These are phyloP conservation scores for Melinaea marsaeus DNA, from an alignment of 2,888 invertebrate species.

Conservation along the genomic window DNA sequence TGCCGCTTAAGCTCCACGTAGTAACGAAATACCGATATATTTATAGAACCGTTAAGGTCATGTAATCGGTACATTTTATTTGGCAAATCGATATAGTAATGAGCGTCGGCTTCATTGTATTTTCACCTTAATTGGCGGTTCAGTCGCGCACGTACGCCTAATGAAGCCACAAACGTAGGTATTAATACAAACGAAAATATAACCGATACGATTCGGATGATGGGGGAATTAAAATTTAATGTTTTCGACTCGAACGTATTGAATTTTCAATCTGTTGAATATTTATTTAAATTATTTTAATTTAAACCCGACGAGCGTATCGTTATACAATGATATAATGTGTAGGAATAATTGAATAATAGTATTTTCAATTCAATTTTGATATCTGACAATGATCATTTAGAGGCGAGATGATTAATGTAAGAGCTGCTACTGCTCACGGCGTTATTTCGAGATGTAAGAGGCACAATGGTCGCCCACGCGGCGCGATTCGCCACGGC, in stretches of 20 bases:
- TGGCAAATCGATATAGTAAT: constrained; percentile 35
- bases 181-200: constrained; percentile 33
- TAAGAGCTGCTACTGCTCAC: constrained; percentile 57
- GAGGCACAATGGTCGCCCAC: constrained; percentile 63
- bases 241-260: constrained; percentile 18
- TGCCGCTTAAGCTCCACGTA: constrained; percentile 27
- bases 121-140: constrained; percentile 38
- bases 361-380: constrained; percentile 32
- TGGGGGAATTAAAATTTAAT: constrained; percentile 24
- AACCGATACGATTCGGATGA: constrained; percentile 25
- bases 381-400: constrained; percentile 40
- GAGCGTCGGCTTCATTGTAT: constrained; percentile 33
- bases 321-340: constrained; percentile 21
- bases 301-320: constrained; percentile 6
- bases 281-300: constrained; percentile 9
- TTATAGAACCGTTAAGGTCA: constrained; percentile 26
- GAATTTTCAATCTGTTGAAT: constrained; percentile 6
- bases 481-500: constrained; percentile 52
- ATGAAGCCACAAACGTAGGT: constrained; percentile 32
- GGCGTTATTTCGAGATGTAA: constrained; percentile 63
- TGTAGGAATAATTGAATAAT: constrained; percentile 35
- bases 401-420: constrained; percentile 58
- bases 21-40: constrained; percentile 6
- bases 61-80: constrained; percentile 33
- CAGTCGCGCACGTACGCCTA: constrained; percentile 32